phyloP scores from a whole-genome alignment of 92 coral and sea anemone genomes.

The Palythoa grandis region DNA sequence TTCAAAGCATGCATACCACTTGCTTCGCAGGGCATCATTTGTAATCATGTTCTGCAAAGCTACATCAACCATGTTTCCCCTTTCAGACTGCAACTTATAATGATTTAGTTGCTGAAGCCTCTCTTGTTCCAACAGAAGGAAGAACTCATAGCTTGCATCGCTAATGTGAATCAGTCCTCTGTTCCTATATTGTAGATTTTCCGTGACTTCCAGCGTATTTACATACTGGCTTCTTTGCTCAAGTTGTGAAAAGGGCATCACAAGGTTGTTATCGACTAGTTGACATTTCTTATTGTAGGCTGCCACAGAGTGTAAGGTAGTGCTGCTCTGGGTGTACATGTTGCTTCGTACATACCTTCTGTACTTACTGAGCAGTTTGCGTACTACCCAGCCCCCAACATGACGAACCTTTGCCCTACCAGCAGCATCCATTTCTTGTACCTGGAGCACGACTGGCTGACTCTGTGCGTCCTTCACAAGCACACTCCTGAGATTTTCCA shows the following conservation, averaged over 20 bases:
- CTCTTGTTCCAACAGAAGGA: constrained; percentile 30
- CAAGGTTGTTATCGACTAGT: constrained; percentile 43
- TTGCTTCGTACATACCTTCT: constrained; percentile 47
- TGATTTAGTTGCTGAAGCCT: constrained; percentile 33
- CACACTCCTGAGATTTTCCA: constrained; percentile 1
- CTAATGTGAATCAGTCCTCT: constrained; percentile 50
- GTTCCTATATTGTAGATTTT: constrained; percentile 45
- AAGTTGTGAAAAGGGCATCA: constrained; percentile 36
- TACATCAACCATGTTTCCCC: background rate
- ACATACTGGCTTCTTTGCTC: constrained; percentile 43
- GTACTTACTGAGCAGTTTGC: constrained; percentile 42
- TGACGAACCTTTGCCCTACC: constrained; percentile 52
- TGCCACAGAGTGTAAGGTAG: constrained; percentile 37
- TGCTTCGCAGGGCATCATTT: background rate
- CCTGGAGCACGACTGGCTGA: constrained; percentile 23
- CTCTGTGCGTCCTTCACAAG: constrained; percentile 20
- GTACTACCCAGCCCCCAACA: constrained; percentile 47
- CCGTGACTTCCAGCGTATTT: constrained; percentile 37
- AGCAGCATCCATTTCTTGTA: constrained; percentile 49
- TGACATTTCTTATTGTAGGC: constrained; percentile 41
- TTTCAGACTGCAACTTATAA: background rate
- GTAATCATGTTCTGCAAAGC: background rate
- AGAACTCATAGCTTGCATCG: constrained; percentile 47
- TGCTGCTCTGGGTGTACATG: constrained; percentile 18
- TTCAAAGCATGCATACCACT: constrained; percentile 4